Percentiles rank a stretch among this genome's conserved stretches.
Conservation (phyloP, 2,113 vertebrate species). For the Papio anubis region DNA sequence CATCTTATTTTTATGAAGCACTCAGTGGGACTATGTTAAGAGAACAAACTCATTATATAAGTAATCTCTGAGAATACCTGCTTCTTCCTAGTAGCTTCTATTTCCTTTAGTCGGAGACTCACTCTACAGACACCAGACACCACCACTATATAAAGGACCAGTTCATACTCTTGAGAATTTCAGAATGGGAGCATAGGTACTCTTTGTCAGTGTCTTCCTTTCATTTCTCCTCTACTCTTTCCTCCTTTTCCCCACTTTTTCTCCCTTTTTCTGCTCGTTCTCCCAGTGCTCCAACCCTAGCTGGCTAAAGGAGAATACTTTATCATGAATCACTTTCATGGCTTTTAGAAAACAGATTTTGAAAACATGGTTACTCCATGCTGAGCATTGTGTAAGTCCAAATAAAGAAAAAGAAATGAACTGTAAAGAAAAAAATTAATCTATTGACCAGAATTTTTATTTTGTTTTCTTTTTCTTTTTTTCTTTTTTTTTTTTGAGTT, state of each 20-base stretch:
- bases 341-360: constrained; percentile 7
- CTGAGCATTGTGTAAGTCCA: neutral
- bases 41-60: neutral
- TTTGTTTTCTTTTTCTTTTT: neutral
- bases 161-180: neutral
- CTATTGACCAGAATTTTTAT: neutral
- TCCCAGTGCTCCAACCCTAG: neutral
- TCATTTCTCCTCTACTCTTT: neutral
- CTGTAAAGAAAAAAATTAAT: neutral
- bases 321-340: neutral
- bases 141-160: accelerated
- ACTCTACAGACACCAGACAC: accelerated
- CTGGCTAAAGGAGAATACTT: neutral
- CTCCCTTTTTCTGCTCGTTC: neutral
- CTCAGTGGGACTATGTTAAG: constrained; percentile 11
- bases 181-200: no score
- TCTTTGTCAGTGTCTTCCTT: neutral
- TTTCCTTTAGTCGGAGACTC: neutral
- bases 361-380: neutral
- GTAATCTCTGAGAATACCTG: neutral
- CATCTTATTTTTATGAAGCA: constrained; percentile 3
- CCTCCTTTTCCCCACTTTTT: neutral
- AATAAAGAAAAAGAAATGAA: neutral
- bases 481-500: no score
- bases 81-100: neutral